Percentiles rank a stretch among this genome's conserved stretches.
Evolutionary conservation across 1,140 invertebrate species (phyloP).

Genomic region (Neodiprion virginianus): DNA sequence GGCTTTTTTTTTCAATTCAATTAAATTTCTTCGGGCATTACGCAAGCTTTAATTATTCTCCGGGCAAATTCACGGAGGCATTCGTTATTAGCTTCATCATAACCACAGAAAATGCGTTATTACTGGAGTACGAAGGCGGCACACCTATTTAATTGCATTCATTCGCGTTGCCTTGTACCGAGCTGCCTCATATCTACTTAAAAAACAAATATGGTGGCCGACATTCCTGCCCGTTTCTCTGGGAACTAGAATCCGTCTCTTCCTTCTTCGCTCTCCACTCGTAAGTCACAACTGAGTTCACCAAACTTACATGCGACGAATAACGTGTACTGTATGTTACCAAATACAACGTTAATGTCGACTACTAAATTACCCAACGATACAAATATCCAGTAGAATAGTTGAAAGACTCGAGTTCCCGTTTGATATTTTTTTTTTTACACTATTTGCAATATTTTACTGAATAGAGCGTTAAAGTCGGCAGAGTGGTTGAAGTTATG

Average conservation of each 20-base stretch:
- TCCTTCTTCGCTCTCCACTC: slow-evolving; percentile 32
- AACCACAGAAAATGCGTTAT: slow-evolving; percentile 28
- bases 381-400: too few species aligned
- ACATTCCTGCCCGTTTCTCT: slow-evolving; percentile 34
- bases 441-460: too few species aligned
- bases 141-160: slow-evolving; percentile 36
- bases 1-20: background rate
- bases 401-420: too few species aligned
- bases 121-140: slow-evolving; percentile 19
- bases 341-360: too few species aligned
- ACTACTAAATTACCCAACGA: too few species aligned
- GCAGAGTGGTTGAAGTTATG: too few species aligned
- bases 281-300: slow-evolving; percentile 21
- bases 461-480: too few species aligned
- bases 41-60: background rate
- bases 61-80: background rate
- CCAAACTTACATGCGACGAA: background rate
- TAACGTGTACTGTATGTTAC: too few species aligned
- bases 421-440: too few species aligned
- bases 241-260: slow-evolving; percentile 36
- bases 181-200: background rate
- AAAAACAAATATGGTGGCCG: slow-evolving; percentile 28
- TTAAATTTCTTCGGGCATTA: background rate
- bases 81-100: slow-evolving; percentile 32
- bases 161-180: background rate